These are phyloP conservation scores for Cyprinodon tularosa DNA, from an alignment of 2,113 vertebrate species.

Conservation along the genomic window DNA sequence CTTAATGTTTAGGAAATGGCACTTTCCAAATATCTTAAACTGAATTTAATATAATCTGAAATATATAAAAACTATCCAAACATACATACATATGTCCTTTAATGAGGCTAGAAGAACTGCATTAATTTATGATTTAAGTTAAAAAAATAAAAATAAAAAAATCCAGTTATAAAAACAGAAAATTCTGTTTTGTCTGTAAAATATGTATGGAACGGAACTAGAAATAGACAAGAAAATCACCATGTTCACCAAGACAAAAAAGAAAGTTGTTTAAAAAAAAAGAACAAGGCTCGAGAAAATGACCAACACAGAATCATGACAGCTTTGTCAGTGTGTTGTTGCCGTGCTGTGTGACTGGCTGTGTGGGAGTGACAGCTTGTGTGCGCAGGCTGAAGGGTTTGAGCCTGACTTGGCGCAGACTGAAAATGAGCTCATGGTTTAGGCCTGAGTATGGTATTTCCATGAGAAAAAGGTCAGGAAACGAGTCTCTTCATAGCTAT, in stretches of 20 bases:
- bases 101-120: no score
- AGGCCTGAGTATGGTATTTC: constrained; percentile 81
- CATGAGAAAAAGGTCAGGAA: constrained; percentile 84
- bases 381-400: constrained; percentile 58
- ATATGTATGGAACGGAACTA: constrained; percentile 1
- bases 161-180: neutral
- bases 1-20: no score
- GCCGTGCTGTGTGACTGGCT: constrained; percentile 51
- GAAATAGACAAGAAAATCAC: neutral
- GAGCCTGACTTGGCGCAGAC: constrained; percentile 82
- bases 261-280: constrained; percentile 33
- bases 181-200: neutral
- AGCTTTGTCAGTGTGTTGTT: constrained; percentile 56
- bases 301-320: constrained; percentile 49
- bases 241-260: neutral
- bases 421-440: constrained; percentile 83
- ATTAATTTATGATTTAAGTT: no score
- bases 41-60: no score
- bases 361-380: constrained; percentile 64
- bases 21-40: no score
- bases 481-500: constrained; percentile 67
- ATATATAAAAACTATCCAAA: no score
- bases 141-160: no score
- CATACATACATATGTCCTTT: no score
- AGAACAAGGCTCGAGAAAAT: constrained; percentile 36